Evolutionary conservation across 2,113 vertebrate species (phyloP), one percentile per base, ranked within the genome.

Genomic region (Hylia prasina): DNA sequence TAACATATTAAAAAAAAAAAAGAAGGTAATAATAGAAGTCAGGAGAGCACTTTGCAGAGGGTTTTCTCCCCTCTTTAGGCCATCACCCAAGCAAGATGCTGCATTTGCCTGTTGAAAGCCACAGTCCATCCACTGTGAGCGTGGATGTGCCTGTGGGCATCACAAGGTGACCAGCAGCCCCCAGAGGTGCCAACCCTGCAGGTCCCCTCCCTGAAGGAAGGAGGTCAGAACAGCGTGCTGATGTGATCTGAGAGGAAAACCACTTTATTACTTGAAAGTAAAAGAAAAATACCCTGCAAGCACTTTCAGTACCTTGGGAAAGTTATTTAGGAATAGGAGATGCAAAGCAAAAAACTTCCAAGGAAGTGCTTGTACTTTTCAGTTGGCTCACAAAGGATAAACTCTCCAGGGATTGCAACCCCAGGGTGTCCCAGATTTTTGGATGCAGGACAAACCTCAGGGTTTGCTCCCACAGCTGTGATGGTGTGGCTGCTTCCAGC

Each of bases 361-460:
- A n/a, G 39, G 42, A 37, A 50, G 33, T 8, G 35, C 1, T 69
- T 58, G 71, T 50, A 4, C 78, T 50, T 66, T 44, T 51, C 58
- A 17, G 4, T 2, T 2, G 1, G 56, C 56, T 86, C 56, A 23
- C 39, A 24, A 18, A 13, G 57, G 57, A 24, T 8, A 7, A 77
- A 8, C 25, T 11, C 24, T 42, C 27, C 77, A 0, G 1, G 42
- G 37, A 48, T 14, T 50, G 54, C 54, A 68, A 0, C 22, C 30
- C 40, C 0, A 0, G 20, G 35, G 2, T 39, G 48, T 9, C 45
- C 40, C 5, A 2, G 45, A 2, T 16, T 25, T 56, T 12, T 0
- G 1, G 51, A 3, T 2, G 13, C 37, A 54, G 80, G 22, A 53
- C 57, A 48, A 40, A 64, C 50, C 47, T 19, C 61, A 9, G 51